Percentiles rank a stretch among this genome's conserved stretches.
Evolutionary conservation across 2,113 vertebrate species (phyloP).

Genomic region (Apeltes quadracus): DNA sequence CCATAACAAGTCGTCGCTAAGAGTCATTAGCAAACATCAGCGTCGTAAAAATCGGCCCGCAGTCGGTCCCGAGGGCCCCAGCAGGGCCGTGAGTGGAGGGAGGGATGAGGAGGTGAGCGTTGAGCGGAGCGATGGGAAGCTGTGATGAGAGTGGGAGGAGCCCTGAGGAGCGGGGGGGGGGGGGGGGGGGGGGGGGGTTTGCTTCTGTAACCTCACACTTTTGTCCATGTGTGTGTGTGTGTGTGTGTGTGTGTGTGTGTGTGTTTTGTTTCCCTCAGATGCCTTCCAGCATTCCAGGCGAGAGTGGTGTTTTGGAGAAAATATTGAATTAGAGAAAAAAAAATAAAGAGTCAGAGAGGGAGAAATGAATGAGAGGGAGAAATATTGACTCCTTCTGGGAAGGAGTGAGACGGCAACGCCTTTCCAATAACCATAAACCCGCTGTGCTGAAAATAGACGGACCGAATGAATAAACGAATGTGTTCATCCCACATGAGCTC

Average conservation of each 20-base stretch:
- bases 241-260: constrained; percentile 17
- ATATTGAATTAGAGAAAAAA: constrained; percentile 74
- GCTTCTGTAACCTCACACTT: constrained; percentile 52
- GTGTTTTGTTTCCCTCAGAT: constrained; percentile 59
- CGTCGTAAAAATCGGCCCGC: constrained; percentile 63
- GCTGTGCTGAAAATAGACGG: constrained; percentile 81
- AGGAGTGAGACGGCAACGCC: constrained; percentile 82
- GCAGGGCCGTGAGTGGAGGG: constrained; percentile 53
- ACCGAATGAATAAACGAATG: constrained; percentile 78
- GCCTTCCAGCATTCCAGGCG: constrained; percentile 66
- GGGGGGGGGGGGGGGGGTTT: constrained; percentile 16
- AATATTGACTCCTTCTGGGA: constrained; percentile 86
- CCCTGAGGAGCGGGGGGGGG: constrained; percentile 28
- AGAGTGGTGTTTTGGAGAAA: constrained; percentile 72
- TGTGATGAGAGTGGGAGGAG: constrained; percentile 39
- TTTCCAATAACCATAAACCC: constrained; percentile 87
- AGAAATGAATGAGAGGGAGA: constrained; percentile 82
- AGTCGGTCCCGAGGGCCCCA: constrained; percentile 58
- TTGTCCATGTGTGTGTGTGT: constrained; percentile 14
- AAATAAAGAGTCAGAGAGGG: constrained; percentile 65
- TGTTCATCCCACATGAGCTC: constrained; percentile 78
- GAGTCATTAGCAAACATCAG: constrained; percentile 70
- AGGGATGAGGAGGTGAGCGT: neutral
- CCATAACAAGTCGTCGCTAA: constrained; percentile 72
- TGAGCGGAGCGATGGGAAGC: constrained; percentile 21